Evolutionary conservation across 2,113 vertebrate species (phyloP).

Genomic region (Anolis sagrei): DNA sequence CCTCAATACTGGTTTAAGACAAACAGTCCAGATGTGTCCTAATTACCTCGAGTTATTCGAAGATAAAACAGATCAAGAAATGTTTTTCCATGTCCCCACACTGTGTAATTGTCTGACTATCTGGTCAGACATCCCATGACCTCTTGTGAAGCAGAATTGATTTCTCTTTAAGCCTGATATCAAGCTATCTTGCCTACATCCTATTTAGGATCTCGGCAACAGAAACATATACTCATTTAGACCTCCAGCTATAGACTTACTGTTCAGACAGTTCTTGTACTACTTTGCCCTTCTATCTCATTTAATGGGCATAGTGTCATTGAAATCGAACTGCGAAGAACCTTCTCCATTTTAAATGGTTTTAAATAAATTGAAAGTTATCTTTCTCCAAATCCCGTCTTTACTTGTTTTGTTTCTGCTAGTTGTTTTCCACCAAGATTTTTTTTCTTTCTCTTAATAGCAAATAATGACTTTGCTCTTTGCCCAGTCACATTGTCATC

Average conservation of each 20-base stretch:
- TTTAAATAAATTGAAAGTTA: neutral
- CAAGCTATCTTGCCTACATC: neutral
- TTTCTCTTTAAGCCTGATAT: neutral
- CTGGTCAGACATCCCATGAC: neutral
- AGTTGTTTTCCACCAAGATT: neutral
- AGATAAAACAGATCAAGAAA: neutral
- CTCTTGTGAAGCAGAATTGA: neutral
- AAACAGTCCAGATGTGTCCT: constrained; percentile 2
- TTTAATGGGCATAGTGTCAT: neutral
- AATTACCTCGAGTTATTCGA: constrained; percentile 2
- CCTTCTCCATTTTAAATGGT: neutral
- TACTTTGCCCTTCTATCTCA: neutral
- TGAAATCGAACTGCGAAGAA: neutral
- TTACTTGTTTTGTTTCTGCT: neutral
- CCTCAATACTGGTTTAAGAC: neutral
- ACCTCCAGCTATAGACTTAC: neutral
- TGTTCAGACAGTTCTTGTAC: neutral
- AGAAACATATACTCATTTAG: neutral
- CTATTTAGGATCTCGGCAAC: neutral
- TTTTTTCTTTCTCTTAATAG: neutral
- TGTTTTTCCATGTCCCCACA: neutral
- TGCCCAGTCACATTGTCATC: neutral
- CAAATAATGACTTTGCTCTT: neutral
- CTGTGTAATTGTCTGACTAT: neutral
- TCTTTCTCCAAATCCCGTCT: neutral